Evolutionary conservation across 1,140 invertebrate species (phyloP).

Genomic region (Neodiprion pinetum): DNA sequence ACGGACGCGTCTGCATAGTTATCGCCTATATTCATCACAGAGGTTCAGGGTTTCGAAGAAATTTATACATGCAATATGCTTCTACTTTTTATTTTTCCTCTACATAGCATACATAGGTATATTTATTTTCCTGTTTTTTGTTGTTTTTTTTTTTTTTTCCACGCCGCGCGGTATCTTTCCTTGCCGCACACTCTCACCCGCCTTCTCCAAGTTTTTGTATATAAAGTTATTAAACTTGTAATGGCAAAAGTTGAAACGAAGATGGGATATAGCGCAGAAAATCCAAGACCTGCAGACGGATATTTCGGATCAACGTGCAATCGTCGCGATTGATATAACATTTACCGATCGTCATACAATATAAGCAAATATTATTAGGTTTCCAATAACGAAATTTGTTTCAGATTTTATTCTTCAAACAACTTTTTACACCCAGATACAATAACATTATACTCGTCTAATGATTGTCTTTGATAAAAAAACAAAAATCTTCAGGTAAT

Average conservation of each 20-base stretch:
- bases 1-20: not conserved
- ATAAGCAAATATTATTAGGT: constrained; percentile 21
- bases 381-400: no score
- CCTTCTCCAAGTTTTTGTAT: no score
- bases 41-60: not conserved
- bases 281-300: not conserved
- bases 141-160: no score
- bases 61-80: not conserved
- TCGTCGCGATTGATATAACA: constrained; percentile 8
- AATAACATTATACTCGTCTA: no score
- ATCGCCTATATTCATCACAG: not conserved
- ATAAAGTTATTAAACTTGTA: constrained; percentile 60
- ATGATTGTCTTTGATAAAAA: no score
- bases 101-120: not conserved
- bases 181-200: no score
- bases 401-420: no score
- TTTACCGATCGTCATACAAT: constrained; percentile 23
- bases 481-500: no score
- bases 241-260: constrained; percentile 52
- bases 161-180: no score
- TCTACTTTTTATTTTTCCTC: not conserved
- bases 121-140: no score
- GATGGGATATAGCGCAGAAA: not conserved
- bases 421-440: no score
- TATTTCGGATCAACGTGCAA: not conserved